Conservation (phyloP, 2,888 invertebrate genomes). For the Orthosia gracilis region DNA sequence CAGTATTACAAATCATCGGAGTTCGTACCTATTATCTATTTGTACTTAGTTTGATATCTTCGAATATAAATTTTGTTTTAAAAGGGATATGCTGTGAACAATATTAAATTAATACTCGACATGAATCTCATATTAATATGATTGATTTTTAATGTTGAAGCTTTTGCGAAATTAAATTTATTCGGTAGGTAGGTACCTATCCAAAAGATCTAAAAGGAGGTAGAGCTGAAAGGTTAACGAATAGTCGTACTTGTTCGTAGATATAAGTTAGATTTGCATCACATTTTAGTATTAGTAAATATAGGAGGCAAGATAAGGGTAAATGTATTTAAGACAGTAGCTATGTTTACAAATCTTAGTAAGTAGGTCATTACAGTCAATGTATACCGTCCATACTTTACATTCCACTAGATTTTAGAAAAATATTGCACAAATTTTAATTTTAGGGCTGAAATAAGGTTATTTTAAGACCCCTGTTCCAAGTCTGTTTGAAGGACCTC, state of each 20-base stretch:
- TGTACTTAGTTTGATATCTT: neutral
- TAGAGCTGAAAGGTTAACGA: neutral
- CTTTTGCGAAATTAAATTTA: neutral
- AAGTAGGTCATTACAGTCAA: slow-evolving; percentile 10
- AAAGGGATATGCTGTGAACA: slow-evolving; percentile 18
- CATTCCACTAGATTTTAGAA: slow-evolving; percentile 78
- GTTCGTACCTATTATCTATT: slow-evolving; percentile 21
- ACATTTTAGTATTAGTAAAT: slow-evolving; percentile 55
- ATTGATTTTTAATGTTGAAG: neutral
- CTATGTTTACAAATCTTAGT: neutral
- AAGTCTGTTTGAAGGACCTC: too few relatives aligned
- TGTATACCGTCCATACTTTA: slow-evolving; percentile 81
- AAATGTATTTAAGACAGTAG: neutral
- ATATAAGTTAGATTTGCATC: slow-evolving; percentile 44
- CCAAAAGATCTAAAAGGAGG: slow-evolving; percentile 14
- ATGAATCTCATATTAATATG: slow-evolving; percentile 15
- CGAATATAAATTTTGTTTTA: neutral
- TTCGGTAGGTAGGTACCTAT: neutral
- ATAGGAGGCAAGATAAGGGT: slow-evolving; percentile 16
- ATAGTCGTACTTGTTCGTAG: slow-evolving; percentile 19
- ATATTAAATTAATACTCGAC: neutral
- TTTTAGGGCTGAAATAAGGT: neutral
- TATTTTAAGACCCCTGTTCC: neutral
- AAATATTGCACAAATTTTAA: slow-evolving; percentile 13
- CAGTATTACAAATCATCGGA: slow-evolving; percentile 15